These are phyloP conservation scores for Palythoa grandiflora DNA, from an alignment of 92 coral and sea anemone species.

Conservation along the genomic window DNA sequence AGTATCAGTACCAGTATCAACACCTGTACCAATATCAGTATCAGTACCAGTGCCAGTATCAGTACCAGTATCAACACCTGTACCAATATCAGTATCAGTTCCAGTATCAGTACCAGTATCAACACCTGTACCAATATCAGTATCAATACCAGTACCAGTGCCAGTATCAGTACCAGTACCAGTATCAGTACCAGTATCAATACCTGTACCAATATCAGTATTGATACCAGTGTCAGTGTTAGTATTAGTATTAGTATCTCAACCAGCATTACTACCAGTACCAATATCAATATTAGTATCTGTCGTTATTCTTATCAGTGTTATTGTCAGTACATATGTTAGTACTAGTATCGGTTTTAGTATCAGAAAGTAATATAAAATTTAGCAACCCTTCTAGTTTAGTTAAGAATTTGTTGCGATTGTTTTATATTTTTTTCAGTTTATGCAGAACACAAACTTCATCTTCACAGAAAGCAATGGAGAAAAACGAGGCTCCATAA, in stretches of 20 bases:
- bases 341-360: background rate
- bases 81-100: too few relatives aligned
- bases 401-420: background rate
- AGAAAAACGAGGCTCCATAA: background rate
- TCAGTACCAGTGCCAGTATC: background rate
- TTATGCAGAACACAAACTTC: slow-evolving; percentile 20
- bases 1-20: background rate
- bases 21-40: background rate
- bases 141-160: too few relatives aligned
- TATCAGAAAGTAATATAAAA: background rate
- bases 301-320: too few relatives aligned
- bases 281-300: background rate
- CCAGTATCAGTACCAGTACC: too few relatives aligned
- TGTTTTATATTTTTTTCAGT: background rate
- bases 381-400: background rate
- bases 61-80: background rate
- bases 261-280: background rate
- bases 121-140: background rate
- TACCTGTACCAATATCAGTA: too few relatives aligned
- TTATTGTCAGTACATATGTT: background rate
- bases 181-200: too few relatives aligned
- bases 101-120: background rate
- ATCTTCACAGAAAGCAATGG: slow-evolving; percentile 11
- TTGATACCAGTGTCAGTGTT: too few relatives aligned
- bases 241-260: background rate